Percentiles rank a stretch among this genome's conserved stretches.
Evolutionary conservation across 2,888 invertebrate species (phyloP).

Genomic region (Drymonia ruficornis): DNA sequence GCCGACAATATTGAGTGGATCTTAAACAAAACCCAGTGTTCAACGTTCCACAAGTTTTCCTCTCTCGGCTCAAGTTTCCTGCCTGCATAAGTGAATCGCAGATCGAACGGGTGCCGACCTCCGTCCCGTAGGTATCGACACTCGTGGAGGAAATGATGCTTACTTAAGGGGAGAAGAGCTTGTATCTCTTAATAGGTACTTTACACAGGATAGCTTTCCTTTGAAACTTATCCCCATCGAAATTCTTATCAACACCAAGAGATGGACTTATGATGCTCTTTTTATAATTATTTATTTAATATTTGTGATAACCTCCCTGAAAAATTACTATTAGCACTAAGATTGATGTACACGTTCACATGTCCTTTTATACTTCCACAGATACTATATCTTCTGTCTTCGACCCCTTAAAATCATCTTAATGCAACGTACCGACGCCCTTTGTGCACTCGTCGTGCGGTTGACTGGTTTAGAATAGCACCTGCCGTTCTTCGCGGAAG

Average conservation of each 20-base stretch:
- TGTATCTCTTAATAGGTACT: background rate
- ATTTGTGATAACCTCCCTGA: too few relatives aligned
- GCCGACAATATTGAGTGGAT: constrained; percentile 12
- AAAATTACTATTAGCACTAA: too few relatives aligned
- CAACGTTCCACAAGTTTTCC: constrained; percentile 51
- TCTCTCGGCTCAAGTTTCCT: constrained; percentile 45
- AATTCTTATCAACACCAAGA: too few relatives aligned
- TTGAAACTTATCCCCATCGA: too few relatives aligned
- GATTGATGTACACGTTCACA: too few relatives aligned
- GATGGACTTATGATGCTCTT: too few relatives aligned
- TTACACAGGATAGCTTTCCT: too few relatives aligned
- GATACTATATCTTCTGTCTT: too few relatives aligned
- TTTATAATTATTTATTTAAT: too few relatives aligned
- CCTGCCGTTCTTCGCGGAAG: constrained; percentile 68
- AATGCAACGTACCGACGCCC: constrained; percentile 62
- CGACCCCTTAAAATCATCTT: constrained; percentile 50
- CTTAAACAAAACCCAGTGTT: constrained; percentile 36
- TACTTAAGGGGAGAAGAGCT: constrained; percentile 27
- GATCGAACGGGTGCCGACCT: constrained; percentile 54
- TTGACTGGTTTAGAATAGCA: constrained; percentile 64
- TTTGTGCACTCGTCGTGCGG: constrained; percentile 72
- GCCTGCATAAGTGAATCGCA: constrained; percentile 62
- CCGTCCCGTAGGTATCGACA: constrained; percentile 48
- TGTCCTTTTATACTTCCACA: too few relatives aligned
- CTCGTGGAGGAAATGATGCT: constrained; percentile 49